These are phyloP conservation scores for Falcaria lacertinaria DNA, from an alignment of 2,888 invertebrate species.

Conservation along the genomic window DNA sequence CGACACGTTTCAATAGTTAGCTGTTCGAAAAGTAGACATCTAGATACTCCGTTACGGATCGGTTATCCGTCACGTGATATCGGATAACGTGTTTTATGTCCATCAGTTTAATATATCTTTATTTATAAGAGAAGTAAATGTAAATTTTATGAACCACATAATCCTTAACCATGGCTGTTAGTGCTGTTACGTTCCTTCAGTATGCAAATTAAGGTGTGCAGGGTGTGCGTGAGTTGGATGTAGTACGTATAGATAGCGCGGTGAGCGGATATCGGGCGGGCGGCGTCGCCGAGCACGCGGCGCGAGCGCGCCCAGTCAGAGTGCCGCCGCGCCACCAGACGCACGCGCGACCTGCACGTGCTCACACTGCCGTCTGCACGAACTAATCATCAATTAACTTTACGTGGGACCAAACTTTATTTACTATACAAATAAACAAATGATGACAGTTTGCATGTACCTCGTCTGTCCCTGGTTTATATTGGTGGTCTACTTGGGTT, in stretches of 20 bases:
- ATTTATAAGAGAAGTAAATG: too few relatives aligned
- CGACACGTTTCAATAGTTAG: too few relatives aligned
- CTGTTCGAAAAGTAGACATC: too few relatives aligned
- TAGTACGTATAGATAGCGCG: constrained; percentile 51
- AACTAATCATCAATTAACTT: constrained; percentile 58
- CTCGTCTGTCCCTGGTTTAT: constrained; percentile 84
- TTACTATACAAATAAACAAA: constrained; percentile 35
- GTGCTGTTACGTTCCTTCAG: constrained; percentile 43
- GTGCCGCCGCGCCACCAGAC: constrained; percentile 77
- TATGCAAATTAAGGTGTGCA: constrained; percentile 68
- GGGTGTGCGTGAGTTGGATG: constrained; percentile 29
- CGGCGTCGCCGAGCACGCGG: constrained; percentile 56
- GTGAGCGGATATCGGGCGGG: constrained; percentile 71
- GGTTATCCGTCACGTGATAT: too few relatives aligned
- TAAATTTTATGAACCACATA: too few relatives aligned
- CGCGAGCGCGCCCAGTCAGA: constrained; percentile 77
- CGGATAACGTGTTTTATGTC: too few relatives aligned
- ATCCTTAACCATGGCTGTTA: constrained; percentile 21
- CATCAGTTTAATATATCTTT: too few relatives aligned
- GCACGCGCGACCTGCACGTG: constrained; percentile 72
- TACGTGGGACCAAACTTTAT: constrained; percentile 33
- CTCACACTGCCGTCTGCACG: constrained; percentile 33
- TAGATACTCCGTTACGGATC: too few relatives aligned
- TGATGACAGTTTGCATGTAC: constrained; percentile 81
- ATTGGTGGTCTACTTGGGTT: constrained; percentile 82